These are phyloP conservation scores for Ornithoptera priamus DNA, from an alignment of 2,888 invertebrate genomes.

Conservation along the genomic window DNA sequence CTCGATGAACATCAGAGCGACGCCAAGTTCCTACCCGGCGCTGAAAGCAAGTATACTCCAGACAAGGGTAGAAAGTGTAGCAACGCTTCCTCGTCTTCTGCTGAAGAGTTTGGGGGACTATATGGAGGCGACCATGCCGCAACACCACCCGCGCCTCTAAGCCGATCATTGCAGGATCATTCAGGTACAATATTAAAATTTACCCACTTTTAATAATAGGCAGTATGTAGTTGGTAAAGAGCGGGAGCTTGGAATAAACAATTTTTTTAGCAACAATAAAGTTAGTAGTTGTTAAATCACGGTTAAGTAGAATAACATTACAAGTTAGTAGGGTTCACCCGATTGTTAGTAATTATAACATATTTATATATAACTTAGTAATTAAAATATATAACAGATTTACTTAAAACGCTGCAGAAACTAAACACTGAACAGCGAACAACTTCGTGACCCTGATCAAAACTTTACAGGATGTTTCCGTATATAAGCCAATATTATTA, in stretches of 20 bases:
- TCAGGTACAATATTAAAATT: constrained; percentile 75
- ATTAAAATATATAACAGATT: neutral
- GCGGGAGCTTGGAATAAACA: too few relatives aligned
- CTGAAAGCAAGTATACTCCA: constrained; percentile 79
- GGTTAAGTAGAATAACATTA: too few relatives aligned
- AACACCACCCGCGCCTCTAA: constrained; percentile 82
- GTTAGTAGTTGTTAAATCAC: too few relatives aligned
- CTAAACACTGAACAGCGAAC: neutral
- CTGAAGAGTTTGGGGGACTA: constrained; percentile 93
- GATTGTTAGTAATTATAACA: neutral
- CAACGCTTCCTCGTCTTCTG: constrained; percentile 86
- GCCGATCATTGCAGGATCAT: constrained; percentile 79
- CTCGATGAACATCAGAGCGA: constrained; percentile 87
- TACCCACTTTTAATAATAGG: neutral
- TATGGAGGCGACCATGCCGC: constrained; percentile 88
- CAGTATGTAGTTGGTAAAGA: neutral
- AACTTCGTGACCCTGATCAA: neutral
- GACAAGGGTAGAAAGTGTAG: constrained; percentile 87
- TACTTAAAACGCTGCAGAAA: neutral
- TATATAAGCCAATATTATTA: too few relatives aligned
- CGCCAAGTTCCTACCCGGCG: constrained; percentile 78
- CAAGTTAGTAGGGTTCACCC: neutral
- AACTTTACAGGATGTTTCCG: neutral
- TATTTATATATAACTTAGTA: neutral
- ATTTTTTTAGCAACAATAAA: too few relatives aligned